Percentiles rank a stretch among this genome's conserved stretches.
These are phyloP conservation scores for Cataglyphis livida DNA, from an alignment of 2,888 invertebrate genomes.

Conservation along the genomic window DNA sequence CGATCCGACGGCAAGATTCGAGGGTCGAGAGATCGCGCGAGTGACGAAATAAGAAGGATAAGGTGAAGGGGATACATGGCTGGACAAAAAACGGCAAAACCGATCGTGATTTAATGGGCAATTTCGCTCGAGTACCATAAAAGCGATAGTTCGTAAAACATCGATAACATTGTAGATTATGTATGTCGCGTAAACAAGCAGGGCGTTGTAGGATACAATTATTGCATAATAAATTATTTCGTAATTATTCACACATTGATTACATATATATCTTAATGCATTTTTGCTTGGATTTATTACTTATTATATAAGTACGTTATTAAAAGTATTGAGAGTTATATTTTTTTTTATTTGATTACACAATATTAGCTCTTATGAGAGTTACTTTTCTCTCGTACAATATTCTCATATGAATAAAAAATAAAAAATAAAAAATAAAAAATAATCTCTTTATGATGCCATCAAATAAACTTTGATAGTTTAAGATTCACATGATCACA, in stretches of 20 bases:
- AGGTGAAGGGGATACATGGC: slow-evolving; percentile 35
- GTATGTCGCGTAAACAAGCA: background rate
- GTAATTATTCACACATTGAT: background rate
- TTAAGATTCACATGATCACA: background rate
- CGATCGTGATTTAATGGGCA: slow-evolving; percentile 47
- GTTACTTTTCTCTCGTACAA: background rate
- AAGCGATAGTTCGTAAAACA: slow-evolving; percentile 40
- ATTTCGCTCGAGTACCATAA: slow-evolving; percentile 36
- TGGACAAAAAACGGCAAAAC: slow-evolving; percentile 46
- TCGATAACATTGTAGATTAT: background rate
- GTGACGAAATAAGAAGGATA: slow-evolving; percentile 62
- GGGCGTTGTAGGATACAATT: background rate
- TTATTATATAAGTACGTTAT: background rate
- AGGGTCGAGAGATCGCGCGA: slow-evolving; percentile 57
- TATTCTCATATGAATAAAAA: too few relatives aligned
- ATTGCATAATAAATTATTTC: background rate
- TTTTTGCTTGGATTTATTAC: background rate
- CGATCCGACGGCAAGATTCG: slow-evolving; percentile 57
- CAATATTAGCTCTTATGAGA: background rate
- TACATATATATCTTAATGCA: background rate
- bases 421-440: background rate
- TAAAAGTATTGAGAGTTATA: background rate
- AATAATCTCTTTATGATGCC: background rate
- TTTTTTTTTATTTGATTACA: background rate
- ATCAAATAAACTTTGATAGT: background rate